Evolutionary conservation across 2,888 invertebrate species (phyloP).

Genomic region (Theodoxus fluviatilis): DNA sequence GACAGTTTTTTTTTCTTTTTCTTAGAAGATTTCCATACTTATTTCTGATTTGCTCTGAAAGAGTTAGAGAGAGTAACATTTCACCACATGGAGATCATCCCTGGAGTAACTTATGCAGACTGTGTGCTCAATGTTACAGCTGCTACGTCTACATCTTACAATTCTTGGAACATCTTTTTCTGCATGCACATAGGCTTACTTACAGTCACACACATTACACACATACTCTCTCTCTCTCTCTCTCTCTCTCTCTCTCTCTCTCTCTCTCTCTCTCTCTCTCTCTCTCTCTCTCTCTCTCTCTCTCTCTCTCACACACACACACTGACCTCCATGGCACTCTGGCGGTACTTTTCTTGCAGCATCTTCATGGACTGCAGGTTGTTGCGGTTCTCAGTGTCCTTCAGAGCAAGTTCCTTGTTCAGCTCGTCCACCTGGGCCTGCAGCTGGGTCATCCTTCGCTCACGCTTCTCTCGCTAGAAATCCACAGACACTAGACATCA

Average conservation of each 20-base stretch:
- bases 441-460: conserved; percentile 51
- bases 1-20: no score
- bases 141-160: no score
- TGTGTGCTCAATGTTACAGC: no score
- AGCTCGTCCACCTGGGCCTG: conserved; percentile 55
- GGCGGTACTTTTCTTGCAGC: conserved; percentile 54
- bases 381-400: conserved; percentile 52
- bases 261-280: background rate
- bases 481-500: background rate
- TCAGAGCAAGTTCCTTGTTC: conserved; percentile 50
- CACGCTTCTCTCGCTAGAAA: conserved; percentile 49
- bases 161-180: no score
- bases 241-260: background rate
- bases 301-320: background rate
- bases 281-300: background rate
- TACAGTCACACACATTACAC: background rate
- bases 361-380: conserved; percentile 50
- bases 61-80: no score
- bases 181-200: background rate
- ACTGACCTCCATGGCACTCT: conserved; percentile 48
- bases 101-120: no score
- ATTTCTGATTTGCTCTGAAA: no score
- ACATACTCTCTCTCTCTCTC: background rate
- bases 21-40: no score
- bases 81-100: no score